Conservation (phyloP, 2,888 invertebrate species). For the Chrysolina oricalcia region DNA sequence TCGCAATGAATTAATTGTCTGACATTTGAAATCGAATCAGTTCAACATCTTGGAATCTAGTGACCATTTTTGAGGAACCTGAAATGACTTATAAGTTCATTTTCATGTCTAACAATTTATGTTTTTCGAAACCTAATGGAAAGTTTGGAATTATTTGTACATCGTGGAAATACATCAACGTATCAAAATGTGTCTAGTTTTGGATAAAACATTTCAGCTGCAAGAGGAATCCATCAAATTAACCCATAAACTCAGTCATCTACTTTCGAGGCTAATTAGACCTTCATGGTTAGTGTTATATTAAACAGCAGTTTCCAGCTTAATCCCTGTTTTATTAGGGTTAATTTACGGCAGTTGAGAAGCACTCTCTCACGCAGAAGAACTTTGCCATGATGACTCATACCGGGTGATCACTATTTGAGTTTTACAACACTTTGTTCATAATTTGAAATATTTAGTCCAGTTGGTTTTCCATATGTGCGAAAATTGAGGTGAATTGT, state of each 20-base stretch:
- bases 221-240: conserved; percentile 51
- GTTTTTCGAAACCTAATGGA: too few species aligned
- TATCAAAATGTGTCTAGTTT: not conserved
- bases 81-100: too few species aligned
- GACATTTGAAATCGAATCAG: too few species aligned
- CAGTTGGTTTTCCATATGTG: too few species aligned
- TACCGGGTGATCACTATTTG: not conserved
- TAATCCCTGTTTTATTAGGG: conserved; percentile 52
- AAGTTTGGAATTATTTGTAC: not conserved
- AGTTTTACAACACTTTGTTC: too few species aligned
- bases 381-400: not conserved
- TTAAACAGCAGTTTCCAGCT: conserved; percentile 49
- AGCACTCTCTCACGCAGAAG: conserved; percentile 16
- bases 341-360: conserved; percentile 50
- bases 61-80: too few species aligned
- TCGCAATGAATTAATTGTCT: too few species aligned
- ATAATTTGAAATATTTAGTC: too few species aligned
- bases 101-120: too few species aligned
- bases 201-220: conserved; percentile 36
- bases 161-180: not conserved
- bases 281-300: conserved; percentile 50
- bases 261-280: conserved; percentile 49
- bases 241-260: conserved; percentile 50
- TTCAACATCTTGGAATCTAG: too few species aligned
- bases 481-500: too few species aligned